Conservation (phyloP, 2,888 invertebrate genomes). For the Sceliomorpha sp. region DNA sequence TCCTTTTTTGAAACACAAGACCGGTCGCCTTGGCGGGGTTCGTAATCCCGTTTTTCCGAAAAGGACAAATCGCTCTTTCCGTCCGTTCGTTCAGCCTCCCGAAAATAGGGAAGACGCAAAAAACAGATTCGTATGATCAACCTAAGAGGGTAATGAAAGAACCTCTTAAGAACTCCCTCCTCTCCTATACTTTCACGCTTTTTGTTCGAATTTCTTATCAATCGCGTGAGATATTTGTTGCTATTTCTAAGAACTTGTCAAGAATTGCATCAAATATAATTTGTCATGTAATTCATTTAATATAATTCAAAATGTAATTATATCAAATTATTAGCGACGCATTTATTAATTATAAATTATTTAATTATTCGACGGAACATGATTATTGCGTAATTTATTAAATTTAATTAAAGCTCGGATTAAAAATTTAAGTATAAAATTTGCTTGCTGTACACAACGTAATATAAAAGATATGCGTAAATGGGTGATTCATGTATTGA, state of each 20-base stretch:
- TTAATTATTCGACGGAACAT: too few relatives aligned
- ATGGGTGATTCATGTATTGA: too few relatives aligned
- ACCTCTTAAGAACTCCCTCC: constrained; percentile 27
- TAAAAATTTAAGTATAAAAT: too few relatives aligned
- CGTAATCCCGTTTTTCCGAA: constrained; percentile 52
- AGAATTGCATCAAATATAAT: too few relatives aligned
- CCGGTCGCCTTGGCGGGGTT: constrained; percentile 26
- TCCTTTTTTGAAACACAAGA: constrained; percentile 52
- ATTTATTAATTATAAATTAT: too few relatives aligned
- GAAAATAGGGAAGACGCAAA: constrained; percentile 32
- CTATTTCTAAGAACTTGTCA: not conserved
- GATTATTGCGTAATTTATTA: too few relatives aligned
- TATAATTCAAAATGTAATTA: too few relatives aligned
- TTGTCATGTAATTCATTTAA: too few relatives aligned
- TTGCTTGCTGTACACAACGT: too few relatives aligned
- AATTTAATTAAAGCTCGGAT: too few relatives aligned
- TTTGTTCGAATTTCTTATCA: constrained; percentile 20
- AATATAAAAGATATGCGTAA: too few relatives aligned
- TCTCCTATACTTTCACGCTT: constrained; percentile 48
- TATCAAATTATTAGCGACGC: too few relatives aligned
- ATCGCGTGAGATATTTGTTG: not conserved
- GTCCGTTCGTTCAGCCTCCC: constrained; percentile 37
- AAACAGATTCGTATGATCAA: constrained; percentile 24
- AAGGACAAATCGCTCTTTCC: constrained; percentile 51
- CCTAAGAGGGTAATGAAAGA: constrained; percentile 14